Evolutionary conservation across 2,888 invertebrate species (phyloP), one percentile per base, ranked within the genome.

Genomic region (Diarsia rubi): DNA sequence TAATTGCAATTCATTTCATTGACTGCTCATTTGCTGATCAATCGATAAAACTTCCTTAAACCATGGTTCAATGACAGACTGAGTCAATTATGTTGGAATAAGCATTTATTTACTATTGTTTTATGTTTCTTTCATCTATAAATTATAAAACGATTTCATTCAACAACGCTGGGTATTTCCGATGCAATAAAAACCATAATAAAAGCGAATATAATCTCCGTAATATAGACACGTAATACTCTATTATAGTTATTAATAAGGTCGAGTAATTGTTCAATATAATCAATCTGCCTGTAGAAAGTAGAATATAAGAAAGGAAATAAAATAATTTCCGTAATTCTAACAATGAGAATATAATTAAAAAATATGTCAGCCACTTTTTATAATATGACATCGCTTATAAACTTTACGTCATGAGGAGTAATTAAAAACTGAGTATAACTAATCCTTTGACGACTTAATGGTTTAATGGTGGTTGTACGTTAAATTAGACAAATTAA

Each of bases 401-500:
- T 57, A 68, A 75, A 60, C 27, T 66, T 67, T n/a, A 44, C 47
- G 67, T 69, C 71, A 78, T 73, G 11, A 70, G 9, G 27, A 54
- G 68, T 78, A 70, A 85, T 86, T 84, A 81, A 49, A 79, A 80
- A 63, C 42, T 65, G 54, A 74, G 71, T 69, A 45, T 49, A 78
- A 75, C 42, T 69, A 83, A 84, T 80, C 78, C 82, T 80, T 82
- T 80, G 75, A 86, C 82, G 27, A 82, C 59, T 74, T 84, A 84
- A 87, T 86, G 75, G 69, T 75, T 57, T 27, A 37, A 37, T 37
- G 37, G 8, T 5, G 37, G 37, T 37, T 37, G 37, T 37, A 52
- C 45, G 19, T 62, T 49, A 79, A 84, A 85, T 85, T 78, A 81
- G 83, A 81, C 83, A 86, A 91, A 90, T 90, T 88, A 88, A 63